Evolutionary conservation across 2,113 vertebrate genomes (phyloP), one percentile per base, ranked within the genome.

Genomic region (Gallinago paraguaiae): DNA sequence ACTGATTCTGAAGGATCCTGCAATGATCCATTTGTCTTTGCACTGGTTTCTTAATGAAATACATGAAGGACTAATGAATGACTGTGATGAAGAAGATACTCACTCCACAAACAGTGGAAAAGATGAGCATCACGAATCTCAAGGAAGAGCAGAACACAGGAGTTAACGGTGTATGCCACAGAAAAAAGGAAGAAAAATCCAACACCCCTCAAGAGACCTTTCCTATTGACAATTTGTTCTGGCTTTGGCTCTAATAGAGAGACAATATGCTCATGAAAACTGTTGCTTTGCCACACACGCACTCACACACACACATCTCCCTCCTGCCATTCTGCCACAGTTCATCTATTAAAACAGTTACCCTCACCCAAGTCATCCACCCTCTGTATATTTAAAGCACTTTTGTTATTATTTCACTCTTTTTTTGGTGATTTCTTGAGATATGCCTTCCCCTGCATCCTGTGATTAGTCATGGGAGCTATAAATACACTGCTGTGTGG

Each of bases 391-490:
- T 91, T 91, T 95, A 81, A 92, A 83, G 82, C 23, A 64, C 13
- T 93, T 82, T 33, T 90, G 68, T 67, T 96, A 88, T 86, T 93
- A 93, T 88, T 92, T 96, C 48, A 72, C 82, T 93, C 64, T 84
- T 92, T 91, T 80, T 69, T 88, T 76, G 43, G 51, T 86, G 68
- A 78, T 91, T 54, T 93, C 71, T 72, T 74, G 75, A 96, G 87
- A 96, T 82, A 88, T 27, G 27, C 35, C 78, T 77, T 41, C 57
- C 57, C 45, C 27, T 82, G 37, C 83, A 96, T 93, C 82, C 93
- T 94, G 82, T 78, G 20, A 78, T 88, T 92, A 90, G 92, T 94
- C 76, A 71, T 84, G 64, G 78, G n/a, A 80, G 37, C 74, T 94
- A 88, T 86, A 96, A 96, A 92, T 95, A 88, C 54, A 27, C 46